These are phyloP conservation scores for Macrobrachium rosenbergii DNA, from an alignment of 1,140 invertebrate genomes.

Conservation along the genomic window DNA sequence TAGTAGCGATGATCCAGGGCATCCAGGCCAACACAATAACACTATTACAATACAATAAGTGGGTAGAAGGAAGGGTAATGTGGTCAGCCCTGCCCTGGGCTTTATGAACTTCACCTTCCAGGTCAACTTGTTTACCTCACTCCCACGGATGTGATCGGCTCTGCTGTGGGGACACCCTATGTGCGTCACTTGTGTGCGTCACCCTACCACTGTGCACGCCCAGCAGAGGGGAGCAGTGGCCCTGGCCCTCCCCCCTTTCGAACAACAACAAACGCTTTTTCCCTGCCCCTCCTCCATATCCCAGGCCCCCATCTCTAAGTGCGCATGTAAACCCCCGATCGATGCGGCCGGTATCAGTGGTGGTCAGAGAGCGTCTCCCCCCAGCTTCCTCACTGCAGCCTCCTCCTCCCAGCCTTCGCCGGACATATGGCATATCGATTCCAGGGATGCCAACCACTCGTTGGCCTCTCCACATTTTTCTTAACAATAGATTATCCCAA, in stretches of 20 bases:
- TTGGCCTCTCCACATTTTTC: not conserved
- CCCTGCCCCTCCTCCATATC: constrained; percentile 60
- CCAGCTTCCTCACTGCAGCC: constrained; percentile 58
- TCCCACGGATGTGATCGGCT: constrained; percentile 51
- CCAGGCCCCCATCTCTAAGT: constrained; percentile 57
- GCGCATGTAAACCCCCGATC: constrained; percentile 64
- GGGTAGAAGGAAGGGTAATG: constrained; percentile 50
- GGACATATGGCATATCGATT: constrained; percentile 64
- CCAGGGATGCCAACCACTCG: constrained; percentile 50
- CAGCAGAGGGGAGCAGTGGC: constrained; percentile 57
- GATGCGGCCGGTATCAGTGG: constrained; percentile 62
- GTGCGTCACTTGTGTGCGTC: constrained; percentile 63
- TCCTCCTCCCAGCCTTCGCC: constrained; percentile 46
- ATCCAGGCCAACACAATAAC: constrained; percentile 59
- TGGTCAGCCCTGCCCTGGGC: constrained; percentile 31
- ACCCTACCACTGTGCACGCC: constrained; percentile 62
- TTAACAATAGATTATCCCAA: not conserved
- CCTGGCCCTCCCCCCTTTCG: constrained; percentile 37
- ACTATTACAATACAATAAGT: constrained; percentile 29
- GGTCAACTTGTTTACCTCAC: constrained; percentile 55
- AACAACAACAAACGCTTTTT: constrained; percentile 64
- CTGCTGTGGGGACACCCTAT: constrained; percentile 57
- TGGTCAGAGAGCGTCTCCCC: constrained; percentile 60
- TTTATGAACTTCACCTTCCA: constrained; percentile 33
- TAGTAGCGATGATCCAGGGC: constrained; percentile 50